A percentile compares a stretch with the other conserved stretches of the same genome.
These are phyloP conservation scores for Dufourea novaeangliae DNA, from an alignment of 1,140 invertebrate species.

Conservation along the genomic window DNA sequence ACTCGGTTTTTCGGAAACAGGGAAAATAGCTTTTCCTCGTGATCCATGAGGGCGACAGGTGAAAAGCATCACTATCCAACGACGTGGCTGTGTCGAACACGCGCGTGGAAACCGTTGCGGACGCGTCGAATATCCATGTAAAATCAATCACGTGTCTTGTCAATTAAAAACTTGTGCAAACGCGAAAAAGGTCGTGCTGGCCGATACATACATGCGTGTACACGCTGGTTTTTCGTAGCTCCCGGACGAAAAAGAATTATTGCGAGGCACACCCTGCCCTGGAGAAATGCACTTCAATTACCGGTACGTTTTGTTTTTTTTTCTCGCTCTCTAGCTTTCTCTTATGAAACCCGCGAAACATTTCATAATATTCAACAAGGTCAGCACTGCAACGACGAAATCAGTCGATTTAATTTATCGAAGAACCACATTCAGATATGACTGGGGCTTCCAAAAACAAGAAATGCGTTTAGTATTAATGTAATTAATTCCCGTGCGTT, in stretches of 20 bases:
- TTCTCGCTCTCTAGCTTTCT: not conserved
- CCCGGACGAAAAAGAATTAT: not conserved
- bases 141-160: constrained; percentile 33
- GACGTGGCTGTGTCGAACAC: too few species aligned
- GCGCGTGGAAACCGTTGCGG: not conserved
- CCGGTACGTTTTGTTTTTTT: not conserved
- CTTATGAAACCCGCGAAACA: not conserved
- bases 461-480: not conserved
- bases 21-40: not conserved
- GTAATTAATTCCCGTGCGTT: not conserved
- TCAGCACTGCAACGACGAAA: not conserved
- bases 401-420: constrained; percentile 6
- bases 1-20: not conserved
- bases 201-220: not conserved
- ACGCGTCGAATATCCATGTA: constrained; percentile 13
- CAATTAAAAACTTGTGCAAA: constrained; percentile 25
- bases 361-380: not conserved
- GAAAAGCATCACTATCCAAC: not conserved
- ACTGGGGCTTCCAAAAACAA: not conserved
- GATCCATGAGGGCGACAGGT: not conserved
- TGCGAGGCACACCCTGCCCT: not conserved
- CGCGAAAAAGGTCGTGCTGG: not conserved
- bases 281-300: constrained; percentile 26
- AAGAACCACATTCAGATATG: not conserved
- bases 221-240: not conserved